Base-by-base conservation (phyloP, 1,140 invertebrate genomes). In the Gonioctena quinquepunctata region DNA sequence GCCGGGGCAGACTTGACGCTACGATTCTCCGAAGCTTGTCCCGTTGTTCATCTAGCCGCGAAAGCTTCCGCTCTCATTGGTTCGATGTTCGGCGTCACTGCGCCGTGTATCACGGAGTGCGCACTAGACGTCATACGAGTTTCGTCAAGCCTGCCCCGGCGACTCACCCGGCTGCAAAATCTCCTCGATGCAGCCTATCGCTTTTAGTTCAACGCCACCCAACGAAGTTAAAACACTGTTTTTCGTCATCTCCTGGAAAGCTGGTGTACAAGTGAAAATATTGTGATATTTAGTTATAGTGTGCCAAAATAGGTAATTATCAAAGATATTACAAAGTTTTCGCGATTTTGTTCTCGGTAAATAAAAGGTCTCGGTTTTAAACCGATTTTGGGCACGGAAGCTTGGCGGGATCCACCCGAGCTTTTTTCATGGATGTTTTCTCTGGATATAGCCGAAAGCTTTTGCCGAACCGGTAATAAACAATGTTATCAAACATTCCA, bases 291-390 rank as follows among this genome's bases (percentile, higher is more conserved):
- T 81, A 79, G 78, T 82, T 73, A 73, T 79, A 81, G 79, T 81
- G 81, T 83, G 81, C 81, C 81, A 83, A 83, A 83, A 80, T 78
- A 82, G 80, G 81, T 83, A 82, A 81, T 65, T 79, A 76, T 66
- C 62, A 70, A 54, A 21, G 22, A 11, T 54, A n/a, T n/a, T n/a
- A n/a, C n/a, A n/a, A n/a, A n/a, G n/a, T n/a, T n/a, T 42, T 42
- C 6, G 6, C 6, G 33, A 42, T 42, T 42, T n/a, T 42, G 6
- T 7, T 42, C 33, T 6, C 33, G 6, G 33, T 42, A n/a, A 42
- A 42, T 42, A 7, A 42, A 7, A n/a, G n/a, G 6, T 42, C n/a
- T 42, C 6, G 6, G n/a, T 42, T 42, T 6, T 7, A 42, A 42
- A 7, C 33, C 6, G 33, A 7, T 6, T 42, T 42, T 6, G n/a